phyloP scores from a whole-genome alignment of 2,113 vertebrate species.

The Phrynosoma blainvillii region DNA sequence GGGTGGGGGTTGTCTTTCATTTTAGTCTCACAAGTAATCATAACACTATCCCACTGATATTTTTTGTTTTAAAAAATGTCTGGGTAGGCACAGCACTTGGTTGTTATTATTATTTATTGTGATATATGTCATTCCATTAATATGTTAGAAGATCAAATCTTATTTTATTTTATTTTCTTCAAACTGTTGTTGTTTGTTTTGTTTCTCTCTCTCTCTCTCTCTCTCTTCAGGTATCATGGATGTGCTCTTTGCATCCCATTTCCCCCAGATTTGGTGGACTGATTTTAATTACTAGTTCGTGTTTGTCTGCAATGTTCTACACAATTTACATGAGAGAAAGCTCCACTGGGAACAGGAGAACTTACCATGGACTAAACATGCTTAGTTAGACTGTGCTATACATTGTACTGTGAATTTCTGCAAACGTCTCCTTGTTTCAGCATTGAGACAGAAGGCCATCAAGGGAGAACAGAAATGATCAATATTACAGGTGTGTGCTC shows the following conservation, averaged over 20 bases:
- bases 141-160: constrained; percentile 10
- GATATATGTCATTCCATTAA: neutral
- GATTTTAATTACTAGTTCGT: neutral
- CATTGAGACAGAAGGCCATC: neutral
- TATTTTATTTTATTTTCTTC: constrained; percentile 1
- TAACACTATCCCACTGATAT: constrained; percentile 29
- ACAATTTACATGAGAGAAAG: neutral
- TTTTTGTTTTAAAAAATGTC: constrained; percentile 8
- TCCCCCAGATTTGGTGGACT: neutral
- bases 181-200: neutral
- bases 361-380: neutral
- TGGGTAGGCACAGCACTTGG: constrained; percentile 27
- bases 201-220: constrained; percentile 38
- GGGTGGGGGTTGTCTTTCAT: neutral
- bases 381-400: neutral
- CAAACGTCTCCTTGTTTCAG: neutral
- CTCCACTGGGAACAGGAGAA: neutral
- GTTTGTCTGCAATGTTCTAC: neutral
- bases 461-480: neutral
- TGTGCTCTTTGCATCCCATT: neutral
- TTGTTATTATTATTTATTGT: constrained; percentile 3
- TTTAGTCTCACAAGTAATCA: constrained; percentile 30
- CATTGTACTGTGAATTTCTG: neutral
- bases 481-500: neutral
- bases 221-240: constrained; percentile 21